Base-by-base conservation (phyloP, 2,888 invertebrate species). In the Portevinia maculata region DNA sequence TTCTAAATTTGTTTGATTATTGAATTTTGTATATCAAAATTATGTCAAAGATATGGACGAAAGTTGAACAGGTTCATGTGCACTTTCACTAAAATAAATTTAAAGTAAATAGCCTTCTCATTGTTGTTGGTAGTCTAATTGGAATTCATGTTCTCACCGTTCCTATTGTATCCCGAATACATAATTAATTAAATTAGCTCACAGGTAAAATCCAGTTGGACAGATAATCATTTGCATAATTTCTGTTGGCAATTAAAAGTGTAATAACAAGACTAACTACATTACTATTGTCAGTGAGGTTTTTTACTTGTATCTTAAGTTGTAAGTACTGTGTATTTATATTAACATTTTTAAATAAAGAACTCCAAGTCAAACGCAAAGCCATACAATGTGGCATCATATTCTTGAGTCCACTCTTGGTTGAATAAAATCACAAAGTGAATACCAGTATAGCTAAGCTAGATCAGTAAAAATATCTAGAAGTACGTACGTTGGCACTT, bases 21-120 rank as follows among this genome's bases (percentile, higher is more conserved):
- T 70, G 75, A 75, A 75, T 70, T 81, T 67, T 32, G 24, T 55
- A n/a, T n/a, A n/a, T n/a, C n/a, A n/a, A n/a, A n/a, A n/a, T 70
- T 13, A 48, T 11, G 50, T 24, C 30, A 57, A 59, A 67, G 75
- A 64, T 44, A 30, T 60, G 73, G 69, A 70, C 64, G 75, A 81
- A 81, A 81, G 76, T 65, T 64, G 37, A 81, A 76, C 76, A 76
- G 70, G 70, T 81, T 65, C 59, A 60, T 17, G 53, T 65, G 46
- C 55, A 81, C 81, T 81, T 81, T 81, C 81, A 81, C 81, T 76
- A 32, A 30, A 57, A n/a, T 3, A 21, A 13, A 39, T 65, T 41
- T 11, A n/a, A 50, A 46, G 30, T 9, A n/a, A 39, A 30, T 39
- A 21, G 19, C 17, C 46, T 30, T 11, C 19, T 32, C 24, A n/a